These are phyloP conservation scores for Nemotelus nigrinus DNA, from an alignment of 2,888 invertebrate species.

Conservation along the genomic window DNA sequence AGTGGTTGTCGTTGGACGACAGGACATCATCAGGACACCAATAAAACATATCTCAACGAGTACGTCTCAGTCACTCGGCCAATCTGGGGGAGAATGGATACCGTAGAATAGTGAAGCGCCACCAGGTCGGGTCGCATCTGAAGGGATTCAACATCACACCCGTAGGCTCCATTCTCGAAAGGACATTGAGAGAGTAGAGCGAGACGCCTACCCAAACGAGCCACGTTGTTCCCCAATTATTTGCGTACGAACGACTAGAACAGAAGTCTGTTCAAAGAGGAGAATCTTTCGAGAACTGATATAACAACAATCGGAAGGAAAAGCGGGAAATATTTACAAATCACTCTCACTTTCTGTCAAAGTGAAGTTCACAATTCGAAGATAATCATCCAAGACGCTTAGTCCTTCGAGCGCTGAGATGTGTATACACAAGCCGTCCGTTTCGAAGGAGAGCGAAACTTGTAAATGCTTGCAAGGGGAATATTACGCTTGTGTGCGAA, in stretches of 20 bases:
- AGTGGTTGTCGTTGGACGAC: constrained; percentile 24
- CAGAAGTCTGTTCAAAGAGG: constrained; percentile 4
- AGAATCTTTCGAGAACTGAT: constrained; percentile 22
- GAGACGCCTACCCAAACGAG: constrained; percentile 27
- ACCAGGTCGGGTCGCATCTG: too few species aligned
- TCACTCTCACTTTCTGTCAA: constrained; percentile 34
- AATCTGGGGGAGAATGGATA: constrained; percentile 9
- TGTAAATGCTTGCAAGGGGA: not conserved
- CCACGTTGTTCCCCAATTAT: not conserved
- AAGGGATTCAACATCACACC: too few species aligned
- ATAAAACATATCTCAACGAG: constrained; percentile 25
- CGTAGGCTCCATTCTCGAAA: constrained; percentile 1
- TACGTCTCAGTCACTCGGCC: constrained; percentile 14
- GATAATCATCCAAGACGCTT: not conserved
- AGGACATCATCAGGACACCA: constrained; percentile 27
- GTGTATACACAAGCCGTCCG: not conserved
- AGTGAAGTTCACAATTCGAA: not conserved
- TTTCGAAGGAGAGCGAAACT: not conserved
- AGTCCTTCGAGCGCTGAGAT: not conserved
- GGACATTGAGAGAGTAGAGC: not conserved
- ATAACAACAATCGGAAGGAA: constrained; percentile 11
- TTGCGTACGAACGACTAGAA: not conserved
- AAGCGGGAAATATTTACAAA: not conserved
- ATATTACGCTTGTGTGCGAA: not conserved
- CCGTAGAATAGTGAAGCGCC: not conserved